Base-by-base conservation (phyloP, 2,888 invertebrate species). In the Sesia bembeciformis region DNA sequence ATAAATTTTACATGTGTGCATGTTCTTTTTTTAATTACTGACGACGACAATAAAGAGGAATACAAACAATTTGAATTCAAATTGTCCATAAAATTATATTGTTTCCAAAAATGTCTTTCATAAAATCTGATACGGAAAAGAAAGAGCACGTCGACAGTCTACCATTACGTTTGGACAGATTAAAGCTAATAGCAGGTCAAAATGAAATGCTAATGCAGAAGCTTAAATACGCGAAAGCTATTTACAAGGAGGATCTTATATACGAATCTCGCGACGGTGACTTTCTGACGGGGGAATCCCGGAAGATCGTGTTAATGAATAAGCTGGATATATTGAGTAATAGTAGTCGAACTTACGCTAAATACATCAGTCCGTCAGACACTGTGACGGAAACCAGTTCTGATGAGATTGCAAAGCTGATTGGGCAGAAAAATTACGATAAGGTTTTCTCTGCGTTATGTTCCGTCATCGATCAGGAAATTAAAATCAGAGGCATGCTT, bases 361-460 rank as follows among this genome's bases (percentile, higher is more conserved):
- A 64, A 7, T 82, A 68, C 49, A 62, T 58, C 4, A 60, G 57
- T 5, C 53, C 56, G 3, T 55, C 59, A 3, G 64, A 60, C 0
- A 56, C 59, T 7, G 39, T 60, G 0, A 55, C 63, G 2, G 74
- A 78, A 51, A 72, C 74, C 57, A 77, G 74, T 2, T 88, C 88
- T 0, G 81, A 81, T 3, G 65, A 63, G 39, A 57, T 87, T 0
- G 67, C 72, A 0, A 67, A 66, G n/a, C 7, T 82, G 0, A 81
- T 88, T 0, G 88, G 88, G 0, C 83, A 84, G 49, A 70, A 69
- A 0, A 81, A 79, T 43, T 88, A 84, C 52, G 78, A 84, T 39
- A 66, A 65, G 0, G 56, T 86, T 0, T 74, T 87, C 1, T 66
- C 74, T 4, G 77, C 81, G 0, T 39, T 88, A 4, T 79, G 81